These are phyloP conservation scores for Columba guinea DNA, from an alignment of 2,797 vertebrate species.

Conservation along the genomic window DNA sequence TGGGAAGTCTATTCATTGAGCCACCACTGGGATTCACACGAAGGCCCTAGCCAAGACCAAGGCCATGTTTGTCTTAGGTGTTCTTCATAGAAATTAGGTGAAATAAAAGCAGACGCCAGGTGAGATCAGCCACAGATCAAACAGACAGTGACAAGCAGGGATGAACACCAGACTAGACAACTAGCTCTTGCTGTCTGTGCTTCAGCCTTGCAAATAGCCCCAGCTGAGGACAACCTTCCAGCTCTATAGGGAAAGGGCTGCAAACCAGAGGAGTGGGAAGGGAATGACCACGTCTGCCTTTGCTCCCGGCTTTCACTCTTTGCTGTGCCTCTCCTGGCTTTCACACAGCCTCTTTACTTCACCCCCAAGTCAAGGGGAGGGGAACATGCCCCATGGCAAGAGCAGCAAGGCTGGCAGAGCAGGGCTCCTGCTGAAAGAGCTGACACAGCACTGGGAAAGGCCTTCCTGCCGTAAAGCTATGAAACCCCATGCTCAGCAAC, in stretches of 20 bases:
- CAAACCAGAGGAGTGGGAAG: not conserved
- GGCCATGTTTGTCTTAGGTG: not conserved
- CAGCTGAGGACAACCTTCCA: not conserved
- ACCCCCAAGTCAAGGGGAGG: constrained; percentile 35
- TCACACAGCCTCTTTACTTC: constrained; percentile 14
- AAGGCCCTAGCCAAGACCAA: not conserved
- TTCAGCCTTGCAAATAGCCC: not conserved
- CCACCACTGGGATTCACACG: not conserved
- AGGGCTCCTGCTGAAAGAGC: constrained; percentile 57
- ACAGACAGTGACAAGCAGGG: not conserved
- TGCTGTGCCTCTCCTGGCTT: not conserved
- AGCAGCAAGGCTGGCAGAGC: constrained; percentile 47
- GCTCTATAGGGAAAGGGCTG: not conserved
- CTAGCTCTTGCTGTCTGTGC: not conserved
- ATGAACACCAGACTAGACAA: not conserved
- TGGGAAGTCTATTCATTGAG: not conserved
- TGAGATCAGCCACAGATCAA: not conserved
- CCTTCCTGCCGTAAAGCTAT: constrained; percentile 59
- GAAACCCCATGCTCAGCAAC: constrained; percentile 77
- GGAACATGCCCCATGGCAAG: constrained; percentile 47
- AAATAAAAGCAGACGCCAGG: not conserved
- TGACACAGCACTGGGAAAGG: constrained; percentile 65
- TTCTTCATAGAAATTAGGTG: rapidly evolving
- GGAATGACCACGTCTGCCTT: not conserved
- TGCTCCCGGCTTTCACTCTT: not conserved